Base-by-base conservation (phyloP, 2,888 invertebrate species). In the Sylvicola fuscatus region DNA sequence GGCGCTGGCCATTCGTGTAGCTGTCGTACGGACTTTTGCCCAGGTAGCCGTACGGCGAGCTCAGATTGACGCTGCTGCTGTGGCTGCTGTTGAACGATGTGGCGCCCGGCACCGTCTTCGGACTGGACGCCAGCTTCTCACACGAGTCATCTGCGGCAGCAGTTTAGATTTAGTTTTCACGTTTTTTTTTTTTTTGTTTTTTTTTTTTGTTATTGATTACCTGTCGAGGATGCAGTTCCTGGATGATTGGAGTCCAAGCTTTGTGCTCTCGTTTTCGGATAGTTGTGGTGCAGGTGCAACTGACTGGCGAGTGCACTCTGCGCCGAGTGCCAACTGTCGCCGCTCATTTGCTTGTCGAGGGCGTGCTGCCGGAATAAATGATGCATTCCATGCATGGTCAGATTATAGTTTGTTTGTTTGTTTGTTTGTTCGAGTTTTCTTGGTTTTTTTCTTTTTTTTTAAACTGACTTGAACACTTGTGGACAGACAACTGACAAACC, bases 261-360 rank as follows among this genome's bases (percentile, higher is more conserved):
- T 14, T 33, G 27, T 3, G 33, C 12, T 16, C 10, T 10, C 28
- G 28, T 17, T 30, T 31, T 36, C 11, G 39, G 39, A 33, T 41
- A 42, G 38, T 42, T 41, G 27, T 42, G 36, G 13, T 39, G 40
- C 29, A 41, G 14, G 34, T 42, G 41, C 27, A 21, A 4, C 8
- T 42, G 40, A 31, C 33, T 40, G 8, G 35, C 14, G 8, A 39
- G 17, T n/a, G 38, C 37, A 38, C 42, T 41, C 31, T 40, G 37
- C 5, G 57, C 47, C 3, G 62, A 60, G 39, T 58, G 57, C 62
- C 65, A 64, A 47, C 61, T 61, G 11, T 66, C 63, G 2, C 57
- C 43, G 39, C 62, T 64, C 14, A 63, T 52, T 37, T 65, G 63
- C 42, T 57, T 57, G 39, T 58, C 58, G 35, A 58, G 47, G 41